Conservation (phyloP, 2,113 vertebrate species). For the Alexandromys fortis region DNA sequence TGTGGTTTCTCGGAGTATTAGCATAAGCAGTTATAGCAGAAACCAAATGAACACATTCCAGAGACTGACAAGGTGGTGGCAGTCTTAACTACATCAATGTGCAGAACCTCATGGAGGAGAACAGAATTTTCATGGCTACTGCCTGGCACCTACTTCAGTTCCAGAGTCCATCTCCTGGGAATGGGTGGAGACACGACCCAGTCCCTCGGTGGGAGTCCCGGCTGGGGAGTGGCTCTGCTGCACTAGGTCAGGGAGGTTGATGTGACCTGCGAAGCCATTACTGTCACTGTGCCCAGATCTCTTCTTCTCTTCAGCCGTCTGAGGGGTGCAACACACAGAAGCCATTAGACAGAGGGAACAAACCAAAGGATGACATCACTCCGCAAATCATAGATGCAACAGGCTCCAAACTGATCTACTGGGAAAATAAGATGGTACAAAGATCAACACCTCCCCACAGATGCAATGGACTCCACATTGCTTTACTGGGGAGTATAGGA, state of each 20-base stretch:
- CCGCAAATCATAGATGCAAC: not conserved
- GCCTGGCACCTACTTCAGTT: constrained; percentile 93
- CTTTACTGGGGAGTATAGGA: not conserved
- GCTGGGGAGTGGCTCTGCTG: constrained; percentile 95
- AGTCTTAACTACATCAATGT: not conserved
- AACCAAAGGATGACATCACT: rapidly evolving
- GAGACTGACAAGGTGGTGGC: constrained; percentile 11
- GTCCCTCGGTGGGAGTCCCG: constrained; percentile 91
- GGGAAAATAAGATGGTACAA: not conserved
- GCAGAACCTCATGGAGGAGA: constrained; percentile 32
- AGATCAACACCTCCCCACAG: not conserved
- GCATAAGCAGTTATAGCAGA: not conserved
- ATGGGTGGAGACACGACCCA: constrained; percentile 89
- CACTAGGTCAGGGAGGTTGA: constrained; percentile 98
- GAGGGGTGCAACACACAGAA: constrained; percentile 83
- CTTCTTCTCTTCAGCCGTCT: constrained; percentile 94
- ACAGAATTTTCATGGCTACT: not conserved
- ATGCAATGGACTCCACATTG: too few species aligned
- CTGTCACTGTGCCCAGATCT: constrained; percentile 93
- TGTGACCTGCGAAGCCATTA: constrained; percentile 95
- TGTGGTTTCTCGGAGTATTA: not conserved
- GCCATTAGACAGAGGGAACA: constrained; percentile 59
- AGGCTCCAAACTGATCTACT: not conserved
- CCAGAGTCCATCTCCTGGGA: constrained; percentile 92
- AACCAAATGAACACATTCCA: constrained; percentile 53